phyloP scores from a whole-genome alignment of 2,888 invertebrate species.

The Cerceris rybyensis region DNA sequence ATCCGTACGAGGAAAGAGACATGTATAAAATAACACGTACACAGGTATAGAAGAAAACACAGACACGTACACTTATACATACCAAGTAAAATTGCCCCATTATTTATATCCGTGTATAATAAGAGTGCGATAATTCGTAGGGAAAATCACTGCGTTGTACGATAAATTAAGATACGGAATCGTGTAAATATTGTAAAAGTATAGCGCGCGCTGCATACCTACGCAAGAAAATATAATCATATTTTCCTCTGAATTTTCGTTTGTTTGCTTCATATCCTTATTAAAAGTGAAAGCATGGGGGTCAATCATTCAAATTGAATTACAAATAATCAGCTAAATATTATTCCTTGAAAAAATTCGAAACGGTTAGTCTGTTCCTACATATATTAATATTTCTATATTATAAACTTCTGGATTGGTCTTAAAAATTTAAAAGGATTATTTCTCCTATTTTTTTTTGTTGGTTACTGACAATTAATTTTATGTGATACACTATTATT shows the following conservation, averaged over 20 bases:
- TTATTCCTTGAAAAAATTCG: too few relatives aligned
- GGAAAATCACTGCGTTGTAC: constrained; percentile 49
- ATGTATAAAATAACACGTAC: constrained; percentile 27
- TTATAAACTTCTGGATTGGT: too few relatives aligned
- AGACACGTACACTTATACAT: constrained; percentile 61
- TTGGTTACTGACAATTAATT: too few relatives aligned
- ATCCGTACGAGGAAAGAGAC: constrained; percentile 23
- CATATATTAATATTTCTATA: too few relatives aligned
- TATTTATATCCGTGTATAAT: constrained; percentile 76
- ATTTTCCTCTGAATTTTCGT: constrained; percentile 75
- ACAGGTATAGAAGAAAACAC: constrained; percentile 7
- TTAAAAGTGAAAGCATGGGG: too few relatives aligned
- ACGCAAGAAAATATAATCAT: constrained; percentile 76
- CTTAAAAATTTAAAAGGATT: too few relatives aligned
- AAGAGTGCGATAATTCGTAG: constrained; percentile 58
- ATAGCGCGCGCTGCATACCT: constrained; percentile 69
- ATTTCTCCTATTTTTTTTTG: too few relatives aligned
- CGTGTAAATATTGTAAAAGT: constrained; percentile 79
- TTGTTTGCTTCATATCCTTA: constrained; percentile 6
- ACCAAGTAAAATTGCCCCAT: constrained; percentile 30
- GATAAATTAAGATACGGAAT: constrained; percentile 49
- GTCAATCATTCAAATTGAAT: too few relatives aligned
- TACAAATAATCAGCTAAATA: too few relatives aligned
- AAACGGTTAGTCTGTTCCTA: too few relatives aligned
- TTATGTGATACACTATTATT: too few relatives aligned